These are phyloP conservation scores for Odontomachus brunneus DNA, from an alignment of 1,140 invertebrate species.

Conservation along the genomic window DNA sequence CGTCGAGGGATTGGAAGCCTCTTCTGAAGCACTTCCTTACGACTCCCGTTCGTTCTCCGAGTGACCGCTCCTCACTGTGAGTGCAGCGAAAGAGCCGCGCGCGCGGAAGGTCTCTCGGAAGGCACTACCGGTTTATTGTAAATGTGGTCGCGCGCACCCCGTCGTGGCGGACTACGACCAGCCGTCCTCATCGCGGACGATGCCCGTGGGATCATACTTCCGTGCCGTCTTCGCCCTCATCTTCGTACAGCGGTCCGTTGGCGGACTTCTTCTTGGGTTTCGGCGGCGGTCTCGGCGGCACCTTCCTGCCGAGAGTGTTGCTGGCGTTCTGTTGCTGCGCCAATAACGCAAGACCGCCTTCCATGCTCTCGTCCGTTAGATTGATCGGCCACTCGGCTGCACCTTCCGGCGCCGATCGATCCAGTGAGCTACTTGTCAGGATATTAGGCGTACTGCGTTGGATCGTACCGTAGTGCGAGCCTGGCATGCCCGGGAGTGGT, in stretches of 20 bases:
- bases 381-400: constrained; percentile 86
- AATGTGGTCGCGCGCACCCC: constrained; percentile 57
- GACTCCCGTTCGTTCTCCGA: constrained; percentile 29
- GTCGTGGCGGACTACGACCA: constrained; percentile 67
- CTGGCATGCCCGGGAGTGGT: constrained; percentile 86
- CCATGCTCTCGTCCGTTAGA: constrained; percentile 75
- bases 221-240: constrained; percentile 94
- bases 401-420: constrained; percentile 88
- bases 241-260: constrained; percentile 90
- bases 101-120: constrained; percentile 58
- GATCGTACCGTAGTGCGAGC: constrained; percentile 84
- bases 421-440: constrained; percentile 80
- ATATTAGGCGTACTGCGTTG: constrained; percentile 79
- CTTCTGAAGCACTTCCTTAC: constrained; percentile 6
- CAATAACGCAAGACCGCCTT: constrained; percentile 75
- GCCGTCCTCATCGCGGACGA: constrained; percentile 72
- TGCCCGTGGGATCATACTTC: constrained; percentile 88
- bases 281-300: constrained; percentile 92
- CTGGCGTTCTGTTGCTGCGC: constrained; percentile 77
- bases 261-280: constrained; percentile 91
- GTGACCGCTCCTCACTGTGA: constrained; percentile 13
- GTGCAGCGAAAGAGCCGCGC: constrained; percentile 17
- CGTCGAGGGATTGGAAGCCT: not conserved
- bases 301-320: constrained; percentile 86
- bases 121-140: constrained; percentile 78